Evolutionary conservation across 2,797 vertebrate species (phyloP), one percentile per base, ranked within the genome.

Genomic region (Hydrocynus forskahlii): DNA sequence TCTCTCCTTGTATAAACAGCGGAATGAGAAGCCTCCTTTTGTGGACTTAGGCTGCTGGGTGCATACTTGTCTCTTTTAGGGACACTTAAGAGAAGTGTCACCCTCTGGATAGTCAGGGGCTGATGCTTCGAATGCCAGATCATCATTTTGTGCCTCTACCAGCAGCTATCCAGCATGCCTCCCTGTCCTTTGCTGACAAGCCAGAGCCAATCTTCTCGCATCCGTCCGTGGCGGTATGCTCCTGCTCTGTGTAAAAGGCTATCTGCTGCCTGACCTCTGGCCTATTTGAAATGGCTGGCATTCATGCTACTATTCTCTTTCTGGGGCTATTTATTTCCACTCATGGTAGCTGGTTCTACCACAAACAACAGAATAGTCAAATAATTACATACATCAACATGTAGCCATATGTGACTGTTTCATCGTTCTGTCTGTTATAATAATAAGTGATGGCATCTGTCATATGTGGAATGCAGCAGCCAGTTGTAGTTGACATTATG

Each of bases 141-240:
- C 91, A 91, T 93, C 90, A 88, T 91, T 90, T 75, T 79, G 85
- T 84, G 88, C 90, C 89, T 86, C 88, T 75, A 67, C 88, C 84
- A 85, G 89, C 87, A 80, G 77, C 87, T 76, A 88, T 75, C 85
- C 81, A 78, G 75, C 81, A 80, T 89, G 85, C 87, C 17, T 68
- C 67, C 52, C 86, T 87, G 88, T 82, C 79, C 86, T 88, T 88
- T 29, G 40, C 84, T 87, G 89, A 92, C 90, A 91, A 81, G 66
- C 89, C 23, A 73, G 79, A 89, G 90, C 91, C 92, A 91, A 93
- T 92, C 92, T 93, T 91, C 88, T 90, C 88, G 87, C 93, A 94
- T 94, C 94, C 91, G 91, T 88, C 5, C 2, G 78, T 83, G 83
- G 88, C 79, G 91, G 93, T 94, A 92, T 92, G 93, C 89, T 91